Conservation (phyloP, 1,140 invertebrate genomes). For the Bathynomus jamesi region DNA sequence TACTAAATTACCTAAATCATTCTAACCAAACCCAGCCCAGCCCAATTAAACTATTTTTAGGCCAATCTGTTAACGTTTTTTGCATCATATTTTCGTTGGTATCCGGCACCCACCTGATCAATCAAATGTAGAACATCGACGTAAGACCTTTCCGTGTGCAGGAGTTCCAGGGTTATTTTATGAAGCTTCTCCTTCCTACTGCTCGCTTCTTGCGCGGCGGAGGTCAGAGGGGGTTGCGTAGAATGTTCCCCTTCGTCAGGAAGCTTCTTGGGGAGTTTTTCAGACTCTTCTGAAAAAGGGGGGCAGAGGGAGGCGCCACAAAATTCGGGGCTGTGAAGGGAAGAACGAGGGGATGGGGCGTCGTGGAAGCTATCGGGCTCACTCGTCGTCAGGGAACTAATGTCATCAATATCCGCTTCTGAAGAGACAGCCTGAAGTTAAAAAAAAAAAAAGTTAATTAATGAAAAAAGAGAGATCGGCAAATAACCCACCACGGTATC, state of each 20-base stretch:
- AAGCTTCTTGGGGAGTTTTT: no score
- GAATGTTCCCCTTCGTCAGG: no score
- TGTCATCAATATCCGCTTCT: neutral
- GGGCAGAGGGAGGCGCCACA: neutral
- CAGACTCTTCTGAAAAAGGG: neutral
- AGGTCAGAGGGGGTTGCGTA: neutral
- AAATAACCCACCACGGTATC: no score
- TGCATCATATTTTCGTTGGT: no score
- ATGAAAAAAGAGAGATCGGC: no score
- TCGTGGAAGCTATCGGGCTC: neutral
- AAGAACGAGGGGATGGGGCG: neutral
- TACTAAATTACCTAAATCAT: no score
- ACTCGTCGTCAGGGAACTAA: neutral
- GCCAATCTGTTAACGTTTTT: no score
- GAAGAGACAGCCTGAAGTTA: neutral
- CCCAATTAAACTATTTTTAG: no score
- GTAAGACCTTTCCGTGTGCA: conserved; percentile 50
- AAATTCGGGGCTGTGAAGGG: no score
- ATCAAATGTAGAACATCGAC: conserved; percentile 49
- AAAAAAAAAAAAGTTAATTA: no score
- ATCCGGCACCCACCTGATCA: conserved; percentile 49
- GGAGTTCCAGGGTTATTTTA: conserved; percentile 48
- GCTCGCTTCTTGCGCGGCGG: conserved; percentile 27
- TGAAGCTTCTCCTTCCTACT: conserved; percentile 40
- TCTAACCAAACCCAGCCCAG: no score